phyloP scores from a whole-genome alignment of 2,888 invertebrate species.

The Ditula angustiorana region DNA sequence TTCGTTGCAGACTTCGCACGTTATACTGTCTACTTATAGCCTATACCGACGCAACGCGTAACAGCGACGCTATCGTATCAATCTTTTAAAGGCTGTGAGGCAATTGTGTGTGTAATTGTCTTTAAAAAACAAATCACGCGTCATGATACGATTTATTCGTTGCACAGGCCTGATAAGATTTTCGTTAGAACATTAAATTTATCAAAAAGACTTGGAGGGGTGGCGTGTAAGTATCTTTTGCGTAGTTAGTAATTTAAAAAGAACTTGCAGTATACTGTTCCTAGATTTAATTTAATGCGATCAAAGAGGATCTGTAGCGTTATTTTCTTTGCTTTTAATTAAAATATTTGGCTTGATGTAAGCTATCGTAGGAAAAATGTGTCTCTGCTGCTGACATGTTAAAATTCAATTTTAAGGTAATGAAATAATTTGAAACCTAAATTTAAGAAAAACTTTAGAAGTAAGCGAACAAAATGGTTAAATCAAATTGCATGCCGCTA shows the following conservation, averaged over 20 bases:
- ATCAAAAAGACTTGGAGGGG: not conserved
- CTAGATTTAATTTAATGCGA: constrained; percentile 7
- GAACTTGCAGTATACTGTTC: not conserved
- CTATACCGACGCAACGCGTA: constrained; percentile 7
- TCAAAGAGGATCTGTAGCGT: not conserved
- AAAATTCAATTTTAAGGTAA: not conserved
- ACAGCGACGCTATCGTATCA: constrained; percentile 19
- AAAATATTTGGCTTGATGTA: constrained; percentile 3
- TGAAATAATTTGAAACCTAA: not conserved
- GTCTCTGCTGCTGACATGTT: constrained; percentile 3
- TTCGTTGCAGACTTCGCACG: constrained; percentile 5
- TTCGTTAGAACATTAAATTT: not conserved
- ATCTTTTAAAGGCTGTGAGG: constrained; percentile 25
- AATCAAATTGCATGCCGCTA: too few species aligned
- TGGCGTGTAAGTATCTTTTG: not conserved
- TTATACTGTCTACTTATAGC: not conserved
- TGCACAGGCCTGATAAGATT: not conserved
- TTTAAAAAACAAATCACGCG: constrained; percentile 25
- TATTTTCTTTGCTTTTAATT: constrained; percentile 15
- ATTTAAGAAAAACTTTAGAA: not conserved
- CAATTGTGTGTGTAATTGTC: constrained; percentile 20
- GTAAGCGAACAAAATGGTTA: too few species aligned
- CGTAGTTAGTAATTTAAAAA: not conserved
- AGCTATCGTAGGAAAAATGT: not conserved
- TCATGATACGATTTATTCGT: constrained; percentile 12